Conservation (phyloP, 1,140 invertebrate genomes). For the Homalodisca vitripennis region DNA sequence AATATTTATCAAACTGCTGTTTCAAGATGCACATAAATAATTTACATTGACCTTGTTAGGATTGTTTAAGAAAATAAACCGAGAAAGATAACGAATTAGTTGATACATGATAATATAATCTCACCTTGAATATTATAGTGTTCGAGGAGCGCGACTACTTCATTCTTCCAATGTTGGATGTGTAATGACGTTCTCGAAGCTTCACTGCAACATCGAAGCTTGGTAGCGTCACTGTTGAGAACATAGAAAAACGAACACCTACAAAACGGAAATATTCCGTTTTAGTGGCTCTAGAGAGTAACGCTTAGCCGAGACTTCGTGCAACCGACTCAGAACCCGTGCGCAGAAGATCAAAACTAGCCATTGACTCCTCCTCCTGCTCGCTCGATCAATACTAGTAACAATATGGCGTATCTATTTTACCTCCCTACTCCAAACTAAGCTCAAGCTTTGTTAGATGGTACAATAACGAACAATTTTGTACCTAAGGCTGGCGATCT, state of each 20-base stretch:
- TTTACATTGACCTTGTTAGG: too few relatives aligned
- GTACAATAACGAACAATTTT: too few relatives aligned
- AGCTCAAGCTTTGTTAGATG: too few relatives aligned
- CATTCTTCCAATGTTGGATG: not conserved
- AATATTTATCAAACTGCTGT: too few relatives aligned
- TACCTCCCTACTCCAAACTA: not conserved
- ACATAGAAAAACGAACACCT: not conserved
- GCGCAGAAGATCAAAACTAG: not conserved
- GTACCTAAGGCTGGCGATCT: too few relatives aligned
- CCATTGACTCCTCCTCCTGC: not conserved
- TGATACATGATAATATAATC: too few relatives aligned
- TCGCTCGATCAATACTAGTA: too few relatives aligned
- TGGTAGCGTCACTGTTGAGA: not conserved
- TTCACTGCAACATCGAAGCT: conserved; percentile 8
- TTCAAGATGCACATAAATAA: too few relatives aligned
- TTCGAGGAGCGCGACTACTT: too few relatives aligned
- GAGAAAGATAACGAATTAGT: too few relatives aligned
- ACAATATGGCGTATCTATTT: not conserved
- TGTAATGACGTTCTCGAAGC: conserved; percentile 1
- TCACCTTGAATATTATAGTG: too few relatives aligned
- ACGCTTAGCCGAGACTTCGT: not conserved
- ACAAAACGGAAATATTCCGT: conserved; percentile 18
- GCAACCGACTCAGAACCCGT: not conserved
- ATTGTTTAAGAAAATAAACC: too few relatives aligned
- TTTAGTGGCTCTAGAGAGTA: not conserved